Evolutionary conservation across 2,888 invertebrate genomes (phyloP), one percentile per base, ranked within the genome.

Genomic region (Seira sanloemensis): DNA sequence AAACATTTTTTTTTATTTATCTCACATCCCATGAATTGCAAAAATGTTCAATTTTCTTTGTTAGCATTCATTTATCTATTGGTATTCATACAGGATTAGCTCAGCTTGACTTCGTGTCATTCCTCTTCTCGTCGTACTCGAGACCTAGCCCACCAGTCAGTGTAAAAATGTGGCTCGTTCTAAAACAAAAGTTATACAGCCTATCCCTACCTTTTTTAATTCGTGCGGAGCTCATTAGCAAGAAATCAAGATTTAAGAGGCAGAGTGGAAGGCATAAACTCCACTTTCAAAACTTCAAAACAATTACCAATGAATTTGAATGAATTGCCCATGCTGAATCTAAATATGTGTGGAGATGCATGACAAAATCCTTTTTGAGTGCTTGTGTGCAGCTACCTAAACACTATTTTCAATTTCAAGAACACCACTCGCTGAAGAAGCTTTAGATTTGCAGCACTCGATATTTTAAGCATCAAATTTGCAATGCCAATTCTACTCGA

Each of bases 31-130:
- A 62, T 62, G 62, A 62, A 62, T 62, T 23, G 62, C 62, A 62
- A 62, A 62, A 16, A 62, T 62, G 21, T 62, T 19, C 12, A 37
- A n/a, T n/a, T 37, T 37, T 37, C 37, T 9, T 62, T 62, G 21
- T 12, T 12, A 37, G 37, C 37, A 37, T 37, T 37, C 21, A 37
- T 16, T 62, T 62, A 50, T 50, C 50, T 18, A 37, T 58, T 58
- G 7, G n/a, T 21, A 2, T 23, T 21, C n/a, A 37, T n/a, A 23
- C 21, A 62, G 62, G 19, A 50, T 75, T 54, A 66, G 27, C 79
- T 73, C 79, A 73, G 79, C 79, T 79, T 79, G 74, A 78, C 78
- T 79, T 69, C 54, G 23, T 72, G 78, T 78, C 78, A 72, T 79
- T 73, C 27, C 72, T 24, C 46, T 66, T 72, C 78, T 72, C 50